Evolutionary conservation across 2,888 invertebrate genomes (phyloP), one percentile per base, ranked within the genome.

Genomic region (Melinaea menophilus): DNA sequence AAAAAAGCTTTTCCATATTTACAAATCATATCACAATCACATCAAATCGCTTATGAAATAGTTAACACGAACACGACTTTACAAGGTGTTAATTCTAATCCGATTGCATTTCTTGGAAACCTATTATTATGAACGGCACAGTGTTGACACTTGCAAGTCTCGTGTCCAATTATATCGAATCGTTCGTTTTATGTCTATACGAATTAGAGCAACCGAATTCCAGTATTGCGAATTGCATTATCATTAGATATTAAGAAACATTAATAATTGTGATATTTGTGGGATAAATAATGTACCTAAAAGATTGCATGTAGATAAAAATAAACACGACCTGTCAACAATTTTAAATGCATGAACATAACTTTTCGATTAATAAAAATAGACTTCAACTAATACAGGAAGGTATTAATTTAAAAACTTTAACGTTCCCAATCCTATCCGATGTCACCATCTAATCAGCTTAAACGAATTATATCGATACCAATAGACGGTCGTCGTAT

Each of bases 141-240:
- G 72, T 74, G 71, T 71, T 81, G 84, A 80, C 84, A 84, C 81
- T 81, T 81, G 79, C 75, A 68, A 71, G 67, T 73, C 78, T 77
- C 78, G 63, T 61, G 76, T 71, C 74, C 74, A 79, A 80, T 83
- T 82, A 82, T 82, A 82, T 81, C 77, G 73, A 77, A 74, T 81
- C 82, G 78, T 84, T 81, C 80, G 81, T 82, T 81, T 78, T 79
- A 79, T 70, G 66, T 77, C 75, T 72, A 74, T 72, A 71, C 72
- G 69, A 69, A 73, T 73, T 66, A 71, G 71, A 72, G 76, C 76
- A 75, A 59, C 56, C 34, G 62, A 63, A 63, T 41, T 41, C 9
- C 41, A 41, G 7, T 41, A 41, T 7, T 4, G 7, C 7, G 7
- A 41, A 7, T 9, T 9, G 11, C 9, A 7, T 3, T 7, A 41